Conservation (phyloP, 2,113 vertebrate genomes). For the Origma solitaria region DNA sequence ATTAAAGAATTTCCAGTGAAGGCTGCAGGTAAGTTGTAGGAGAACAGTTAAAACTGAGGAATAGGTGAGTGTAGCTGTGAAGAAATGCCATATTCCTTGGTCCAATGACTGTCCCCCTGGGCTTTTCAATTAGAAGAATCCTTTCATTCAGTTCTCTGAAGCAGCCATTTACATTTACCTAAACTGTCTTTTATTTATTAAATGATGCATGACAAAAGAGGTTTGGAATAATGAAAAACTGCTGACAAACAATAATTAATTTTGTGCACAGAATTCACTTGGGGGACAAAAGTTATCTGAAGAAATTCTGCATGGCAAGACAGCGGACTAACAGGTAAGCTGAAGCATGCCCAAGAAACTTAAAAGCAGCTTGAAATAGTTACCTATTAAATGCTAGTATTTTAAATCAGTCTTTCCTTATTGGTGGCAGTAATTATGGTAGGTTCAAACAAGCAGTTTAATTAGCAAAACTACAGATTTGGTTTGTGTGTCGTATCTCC, state of each 20-base stretch:
- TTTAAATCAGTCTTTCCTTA: neutral
- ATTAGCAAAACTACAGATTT: neutral
- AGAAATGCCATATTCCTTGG: neutral
- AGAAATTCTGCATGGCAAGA: neutral
- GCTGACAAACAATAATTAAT: neutral
- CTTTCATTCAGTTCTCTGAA: neutral
- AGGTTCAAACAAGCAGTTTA: neutral
- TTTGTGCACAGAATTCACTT: neutral
- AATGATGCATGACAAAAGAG: neutral
- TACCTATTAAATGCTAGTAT: neutral
- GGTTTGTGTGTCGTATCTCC: neutral
- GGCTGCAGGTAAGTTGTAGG: neutral
- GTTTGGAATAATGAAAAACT: neutral
- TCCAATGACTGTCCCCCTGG: neutral
- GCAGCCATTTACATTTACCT: neutral
- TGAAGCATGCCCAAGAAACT: neutral
- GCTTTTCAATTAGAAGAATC: neutral
- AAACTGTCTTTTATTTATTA: neutral
- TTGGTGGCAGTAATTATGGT: neutral
- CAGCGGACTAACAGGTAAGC: neutral
- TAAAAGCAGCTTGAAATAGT: neutral
- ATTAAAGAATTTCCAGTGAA: neutral
- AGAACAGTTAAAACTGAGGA: neutral
- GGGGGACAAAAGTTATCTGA: neutral
- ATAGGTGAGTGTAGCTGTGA: neutral